Evolutionary conservation across 2,888 invertebrate genomes (phyloP).

Genomic region (Cecidostiba fungosa): DNA sequence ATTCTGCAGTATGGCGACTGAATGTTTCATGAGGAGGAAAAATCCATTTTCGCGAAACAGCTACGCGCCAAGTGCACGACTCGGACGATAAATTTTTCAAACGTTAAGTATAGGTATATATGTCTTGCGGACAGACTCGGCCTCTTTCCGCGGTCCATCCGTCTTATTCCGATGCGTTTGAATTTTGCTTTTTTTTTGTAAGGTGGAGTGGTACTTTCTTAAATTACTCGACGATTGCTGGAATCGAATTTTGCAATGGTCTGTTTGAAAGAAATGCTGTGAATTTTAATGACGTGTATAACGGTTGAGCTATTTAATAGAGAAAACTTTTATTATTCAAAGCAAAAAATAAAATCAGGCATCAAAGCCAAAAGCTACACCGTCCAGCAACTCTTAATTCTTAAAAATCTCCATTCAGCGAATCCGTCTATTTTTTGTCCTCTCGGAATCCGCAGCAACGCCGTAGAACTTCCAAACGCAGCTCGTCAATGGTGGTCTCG

Average conservation of each 20-base stretch:
- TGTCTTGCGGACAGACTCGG: neutral
- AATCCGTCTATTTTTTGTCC: neutral
- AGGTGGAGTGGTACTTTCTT: neutral
- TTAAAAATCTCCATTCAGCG: neutral
- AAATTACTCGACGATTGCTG: neutral
- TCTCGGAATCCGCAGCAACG: neutral
- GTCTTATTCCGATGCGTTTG: neutral
- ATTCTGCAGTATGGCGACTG: constrained; percentile 61
- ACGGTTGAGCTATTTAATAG: too few relatives aligned
- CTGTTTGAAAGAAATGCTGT: too few relatives aligned
- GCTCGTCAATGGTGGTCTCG: constrained; percentile 46
- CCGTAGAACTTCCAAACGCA: neutral
- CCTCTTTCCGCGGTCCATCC: constrained; percentile 5
- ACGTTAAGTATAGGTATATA: neutral
- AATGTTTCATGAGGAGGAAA: constrained; percentile 68
- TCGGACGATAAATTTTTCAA: constrained; percentile 63
- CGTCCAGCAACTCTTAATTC: neutral
- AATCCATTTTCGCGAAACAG: constrained; percentile 65
- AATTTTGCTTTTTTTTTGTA: neutral
- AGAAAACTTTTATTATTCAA: too few relatives aligned
- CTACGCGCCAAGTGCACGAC: constrained; percentile 27
- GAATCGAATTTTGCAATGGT: too few relatives aligned
- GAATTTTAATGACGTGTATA: too few relatives aligned
- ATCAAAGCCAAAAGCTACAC: neutral
- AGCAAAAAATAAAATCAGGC: neutral